These are phyloP conservation scores for Falco berigora DNA, from an alignment of 2,797 vertebrate genomes.

Conservation along the genomic window DNA sequence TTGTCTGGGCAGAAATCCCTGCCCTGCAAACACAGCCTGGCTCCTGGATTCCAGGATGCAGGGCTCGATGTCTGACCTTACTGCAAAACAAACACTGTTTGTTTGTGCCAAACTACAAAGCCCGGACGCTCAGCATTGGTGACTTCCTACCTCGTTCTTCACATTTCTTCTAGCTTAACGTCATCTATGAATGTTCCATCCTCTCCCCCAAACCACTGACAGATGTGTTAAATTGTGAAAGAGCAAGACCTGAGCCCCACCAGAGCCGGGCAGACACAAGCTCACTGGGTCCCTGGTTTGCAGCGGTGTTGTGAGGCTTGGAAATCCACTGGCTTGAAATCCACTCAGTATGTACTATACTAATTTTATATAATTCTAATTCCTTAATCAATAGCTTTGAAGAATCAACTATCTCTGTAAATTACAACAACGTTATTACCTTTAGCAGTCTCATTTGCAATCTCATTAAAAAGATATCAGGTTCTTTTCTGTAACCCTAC, in stretches of 20 bases:
- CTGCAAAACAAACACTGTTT: neutral
- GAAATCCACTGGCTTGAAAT: neutral
- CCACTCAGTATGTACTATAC: neutral
- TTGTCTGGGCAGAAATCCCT: neutral
- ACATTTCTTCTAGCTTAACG: neutral
- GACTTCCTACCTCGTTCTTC: neutral
- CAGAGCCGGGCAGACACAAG: neutral
- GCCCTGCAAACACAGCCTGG: neutral
- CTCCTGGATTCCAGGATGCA: neutral
- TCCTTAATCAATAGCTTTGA: slow-evolving; percentile 46
- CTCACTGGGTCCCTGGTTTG: neutral
- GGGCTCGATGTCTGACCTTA: neutral
- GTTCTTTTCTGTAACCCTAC: neutral
- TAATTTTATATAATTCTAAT: slow-evolving; percentile 15
- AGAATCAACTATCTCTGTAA: slow-evolving; percentile 8
- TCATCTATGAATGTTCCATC: neutral
- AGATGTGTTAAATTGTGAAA: neutral
- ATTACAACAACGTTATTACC: slow-evolving; percentile 29
- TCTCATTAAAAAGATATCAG: slow-evolving; percentile 34
- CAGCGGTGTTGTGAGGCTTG: neutral
- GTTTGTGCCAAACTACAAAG: neutral
- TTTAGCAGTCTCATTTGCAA: slow-evolving; percentile 30
- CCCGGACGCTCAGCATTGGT: neutral
- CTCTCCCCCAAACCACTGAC: neutral
- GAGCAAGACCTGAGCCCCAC: neutral